These are phyloP conservation scores for Toxotes chatareus DNA, from an alignment of 2,113 vertebrate species.

Conservation along the genomic window DNA sequence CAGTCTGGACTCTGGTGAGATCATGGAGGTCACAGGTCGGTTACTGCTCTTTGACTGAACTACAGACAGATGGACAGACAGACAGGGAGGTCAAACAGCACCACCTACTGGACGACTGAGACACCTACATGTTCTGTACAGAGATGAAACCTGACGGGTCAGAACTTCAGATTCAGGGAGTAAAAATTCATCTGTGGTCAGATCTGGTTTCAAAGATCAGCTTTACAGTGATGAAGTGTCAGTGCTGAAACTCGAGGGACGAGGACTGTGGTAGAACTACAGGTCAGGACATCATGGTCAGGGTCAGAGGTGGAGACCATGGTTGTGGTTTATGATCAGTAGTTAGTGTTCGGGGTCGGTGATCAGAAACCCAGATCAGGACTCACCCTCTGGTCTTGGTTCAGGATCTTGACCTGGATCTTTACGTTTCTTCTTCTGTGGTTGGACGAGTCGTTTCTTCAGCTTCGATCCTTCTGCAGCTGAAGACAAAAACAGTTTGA, in stretches of 20 bases:
- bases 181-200: background rate
- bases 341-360: background rate
- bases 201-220: background rate
- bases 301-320: background rate
- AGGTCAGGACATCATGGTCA: no score
- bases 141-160: no score
- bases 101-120: background rate
- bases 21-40: background rate
- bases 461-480: background rate
- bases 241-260: no score
- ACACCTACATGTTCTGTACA: background rate
- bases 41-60: slow-evolving; percentile 17
- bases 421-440: slow-evolving; percentile 9
- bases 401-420: background rate
- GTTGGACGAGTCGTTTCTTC: slow-evolving; percentile 27
- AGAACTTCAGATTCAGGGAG: no score
- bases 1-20: slow-evolving; percentile 39
- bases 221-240: no score
- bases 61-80: background rate
- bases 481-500: background rate
- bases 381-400: slow-evolving; percentile 53
- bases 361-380: background rate
- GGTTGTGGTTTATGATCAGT: background rate
- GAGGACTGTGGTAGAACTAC: no score
- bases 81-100: background rate